Evolutionary conservation across 2,113 vertebrate species (phyloP).

Genomic region (Tamias sibiricus): DNA sequence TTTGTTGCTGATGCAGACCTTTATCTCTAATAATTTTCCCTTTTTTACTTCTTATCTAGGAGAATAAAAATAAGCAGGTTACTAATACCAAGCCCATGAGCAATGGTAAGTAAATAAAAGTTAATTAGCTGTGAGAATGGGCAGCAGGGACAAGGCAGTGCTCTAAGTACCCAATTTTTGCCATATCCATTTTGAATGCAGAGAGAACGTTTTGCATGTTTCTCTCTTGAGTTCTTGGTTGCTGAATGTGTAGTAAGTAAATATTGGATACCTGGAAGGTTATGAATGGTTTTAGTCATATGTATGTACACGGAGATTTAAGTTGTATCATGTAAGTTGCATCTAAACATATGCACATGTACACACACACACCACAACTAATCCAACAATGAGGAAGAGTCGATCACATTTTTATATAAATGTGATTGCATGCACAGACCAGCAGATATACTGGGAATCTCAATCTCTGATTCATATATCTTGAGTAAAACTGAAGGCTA

Average conservation of each 20-base stretch:
- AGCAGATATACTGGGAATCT: neutral
- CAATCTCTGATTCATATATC: neutral
- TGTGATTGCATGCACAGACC: neutral
- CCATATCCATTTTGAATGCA: neutral
- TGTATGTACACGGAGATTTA: neutral
- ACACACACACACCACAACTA: neutral
- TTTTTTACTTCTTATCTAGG: constrained; percentile 39
- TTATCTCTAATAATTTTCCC: neutral
- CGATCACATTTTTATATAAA: neutral
- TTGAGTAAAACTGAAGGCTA: constrained; percentile 19
- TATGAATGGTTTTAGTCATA: neutral
- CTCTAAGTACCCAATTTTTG: constrained; percentile 10
- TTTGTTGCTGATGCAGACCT: neutral
- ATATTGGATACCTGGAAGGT: neutral
- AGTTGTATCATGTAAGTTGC: neutral
- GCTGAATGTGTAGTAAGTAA: constrained; percentile 34
- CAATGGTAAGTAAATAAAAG: neutral
- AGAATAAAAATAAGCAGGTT: constrained; percentile 1
- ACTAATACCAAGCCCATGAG: neutral
- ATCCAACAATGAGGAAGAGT: constrained; percentile 13
- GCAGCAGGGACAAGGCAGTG: neutral
- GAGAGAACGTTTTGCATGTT: constrained; percentile 55
- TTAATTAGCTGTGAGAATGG: neutral
- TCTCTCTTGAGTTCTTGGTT: constrained; percentile 28
- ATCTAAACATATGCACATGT: neutral